phyloP scores from a whole-genome alignment of 1,140 invertebrate species.

The Meloidogyne exigua region DNA sequence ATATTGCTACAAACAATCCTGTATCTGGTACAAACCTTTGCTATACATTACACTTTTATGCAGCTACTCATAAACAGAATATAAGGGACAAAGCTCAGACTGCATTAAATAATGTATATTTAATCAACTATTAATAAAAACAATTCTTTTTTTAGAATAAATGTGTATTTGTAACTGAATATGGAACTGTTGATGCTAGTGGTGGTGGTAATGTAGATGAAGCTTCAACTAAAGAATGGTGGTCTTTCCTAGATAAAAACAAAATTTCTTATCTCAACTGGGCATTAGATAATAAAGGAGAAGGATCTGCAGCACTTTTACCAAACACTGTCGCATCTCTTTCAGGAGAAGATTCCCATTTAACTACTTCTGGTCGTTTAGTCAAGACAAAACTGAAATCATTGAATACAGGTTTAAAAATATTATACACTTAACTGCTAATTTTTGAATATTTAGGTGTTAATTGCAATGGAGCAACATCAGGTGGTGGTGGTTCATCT shows the following conservation, averaged over 20 bases:
- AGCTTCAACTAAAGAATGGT: slow-evolving; percentile 20
- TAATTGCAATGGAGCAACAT: neutral
- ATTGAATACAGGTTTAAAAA: neutral
- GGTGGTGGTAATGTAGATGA: slow-evolving; percentile 13
- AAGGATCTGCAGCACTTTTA: slow-evolving; percentile 7
- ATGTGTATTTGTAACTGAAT: slow-evolving; percentile 31
- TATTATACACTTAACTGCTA: no score
- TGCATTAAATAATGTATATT: slow-evolving; percentile 1
- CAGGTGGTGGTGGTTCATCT: neutral
- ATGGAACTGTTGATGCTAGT: slow-evolving; percentile 17
- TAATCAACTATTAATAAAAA: neutral
- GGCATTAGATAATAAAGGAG: slow-evolving; percentile 9
- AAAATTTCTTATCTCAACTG: slow-evolving; percentile 25
- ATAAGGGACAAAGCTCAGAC: slow-evolving; percentile 13
- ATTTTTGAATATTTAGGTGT: neutral
- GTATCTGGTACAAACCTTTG: slow-evolving; percentile 13
- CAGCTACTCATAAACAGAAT: slow-evolving; percentile 6
- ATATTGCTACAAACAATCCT: slow-evolving; percentile 15
- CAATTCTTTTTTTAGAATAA: neutral
- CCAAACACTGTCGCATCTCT: neutral
- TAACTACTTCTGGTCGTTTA: neutral
- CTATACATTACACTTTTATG: slow-evolving; percentile 22
- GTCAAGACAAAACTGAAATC: neutral
- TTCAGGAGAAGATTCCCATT: neutral
- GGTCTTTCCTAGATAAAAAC: slow-evolving; percentile 21